Percentiles rank a stretch among this genome's conserved stretches.
Evolutionary conservation across 2,113 vertebrate species (phyloP).

Genomic region (Eublepharis macularius): DNA sequence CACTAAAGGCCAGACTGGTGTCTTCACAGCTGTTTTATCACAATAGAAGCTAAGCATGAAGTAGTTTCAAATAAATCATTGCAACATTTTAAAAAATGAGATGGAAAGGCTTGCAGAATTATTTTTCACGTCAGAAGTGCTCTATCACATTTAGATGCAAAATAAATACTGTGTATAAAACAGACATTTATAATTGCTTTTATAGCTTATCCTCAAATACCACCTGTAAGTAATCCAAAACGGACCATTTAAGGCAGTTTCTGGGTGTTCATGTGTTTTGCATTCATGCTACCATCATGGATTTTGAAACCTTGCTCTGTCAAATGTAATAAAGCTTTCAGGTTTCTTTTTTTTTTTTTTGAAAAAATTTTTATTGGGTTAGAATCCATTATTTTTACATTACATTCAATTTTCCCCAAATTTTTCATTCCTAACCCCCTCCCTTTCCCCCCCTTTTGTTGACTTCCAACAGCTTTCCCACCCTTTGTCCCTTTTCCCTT

Average conservation of each 20-base stretch:
- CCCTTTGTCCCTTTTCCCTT: too few relatives aligned
- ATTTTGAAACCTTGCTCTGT: background rate
- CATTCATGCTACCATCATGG: background rate
- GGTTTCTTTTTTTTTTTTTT: background rate
- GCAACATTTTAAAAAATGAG: background rate
- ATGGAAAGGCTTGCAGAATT: background rate
- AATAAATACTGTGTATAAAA: background rate
- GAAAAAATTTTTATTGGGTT: too few relatives aligned
- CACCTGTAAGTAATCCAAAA: background rate
- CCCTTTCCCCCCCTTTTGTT: too few relatives aligned
- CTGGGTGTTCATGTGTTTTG: background rate
- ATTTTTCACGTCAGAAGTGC: background rate
- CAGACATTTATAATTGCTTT: background rate
- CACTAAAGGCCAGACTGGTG: background rate
- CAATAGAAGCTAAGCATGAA: constrained; percentile 3
- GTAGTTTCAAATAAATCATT: background rate
- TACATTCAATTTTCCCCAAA: too few relatives aligned
- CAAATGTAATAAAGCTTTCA: background rate
- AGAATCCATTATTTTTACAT: too few relatives aligned
- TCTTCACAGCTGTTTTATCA: background rate
- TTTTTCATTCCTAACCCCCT: too few relatives aligned
- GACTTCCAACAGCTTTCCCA: too few relatives aligned
- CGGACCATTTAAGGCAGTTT: background rate
- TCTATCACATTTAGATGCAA: background rate
- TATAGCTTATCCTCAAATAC: background rate